These are phyloP conservation scores for Apis laboriosa DNA, from an alignment of 1,140 invertebrate species.

Conservation along the genomic window DNA sequence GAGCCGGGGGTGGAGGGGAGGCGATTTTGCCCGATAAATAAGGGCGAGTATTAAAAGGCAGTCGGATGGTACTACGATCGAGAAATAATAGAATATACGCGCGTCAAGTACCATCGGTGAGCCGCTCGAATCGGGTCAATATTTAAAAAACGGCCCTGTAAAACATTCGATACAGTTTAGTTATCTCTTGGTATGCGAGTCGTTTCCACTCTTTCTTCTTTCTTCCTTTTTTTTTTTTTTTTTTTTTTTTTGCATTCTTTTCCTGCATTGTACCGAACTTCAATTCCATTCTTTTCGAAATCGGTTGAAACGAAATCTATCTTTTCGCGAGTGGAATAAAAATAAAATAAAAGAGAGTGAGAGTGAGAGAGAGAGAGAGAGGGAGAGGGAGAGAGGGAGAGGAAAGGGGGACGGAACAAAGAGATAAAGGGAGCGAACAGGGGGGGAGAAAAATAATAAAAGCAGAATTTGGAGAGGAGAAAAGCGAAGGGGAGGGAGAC, in stretches of 20 bases:
- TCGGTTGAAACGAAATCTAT: slow-evolving; percentile 16
- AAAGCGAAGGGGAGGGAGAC: neutral
- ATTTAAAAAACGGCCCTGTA: neutral
- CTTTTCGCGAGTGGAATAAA: neutral
- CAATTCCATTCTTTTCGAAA: too few relatives aligned
- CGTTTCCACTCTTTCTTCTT: too few relatives aligned
- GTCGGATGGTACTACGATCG: neutral
- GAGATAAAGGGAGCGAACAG: neutral
- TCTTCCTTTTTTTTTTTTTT: too few relatives aligned
- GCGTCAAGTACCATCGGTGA: neutral
- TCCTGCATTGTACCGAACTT: neutral
- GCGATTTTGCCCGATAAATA: slow-evolving; percentile 5
- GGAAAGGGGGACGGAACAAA: neutral
- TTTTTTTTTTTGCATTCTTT: neutral
- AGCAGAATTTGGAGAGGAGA: neutral
- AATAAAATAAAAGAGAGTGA: neutral
- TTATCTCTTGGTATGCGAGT: neutral
- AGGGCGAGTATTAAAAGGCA: neutral
- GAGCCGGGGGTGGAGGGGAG: too few relatives aligned
- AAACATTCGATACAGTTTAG: slow-evolving; percentile 19
- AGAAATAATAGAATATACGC: slow-evolving; percentile 5
- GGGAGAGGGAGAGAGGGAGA: too few relatives aligned
- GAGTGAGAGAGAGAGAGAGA: neutral
- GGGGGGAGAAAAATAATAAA: slow-evolving; percentile 14
- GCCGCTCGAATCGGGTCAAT: neutral